A percentile compares a stretch with the other conserved stretches of the same genome.
Conservation (phyloP, 1,140 invertebrate genomes). For the Eulimnadia texana region DNA sequence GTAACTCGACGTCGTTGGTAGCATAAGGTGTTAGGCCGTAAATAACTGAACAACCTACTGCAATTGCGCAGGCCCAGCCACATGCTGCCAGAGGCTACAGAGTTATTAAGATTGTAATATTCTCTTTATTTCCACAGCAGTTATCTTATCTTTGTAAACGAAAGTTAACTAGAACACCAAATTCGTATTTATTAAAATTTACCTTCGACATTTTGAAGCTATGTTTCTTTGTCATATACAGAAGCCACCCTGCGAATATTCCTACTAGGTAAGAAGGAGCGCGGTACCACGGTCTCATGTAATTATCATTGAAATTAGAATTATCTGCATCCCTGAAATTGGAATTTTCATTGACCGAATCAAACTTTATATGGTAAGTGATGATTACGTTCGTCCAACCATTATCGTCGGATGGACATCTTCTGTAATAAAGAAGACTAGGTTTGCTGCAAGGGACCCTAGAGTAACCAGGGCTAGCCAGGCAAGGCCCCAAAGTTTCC, state of each 20-base stretch:
- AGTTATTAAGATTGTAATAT: conserved; percentile 22
- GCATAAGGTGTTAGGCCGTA: conserved; percentile 8
- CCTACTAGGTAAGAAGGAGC: conserved; percentile 26
- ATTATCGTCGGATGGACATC: conserved; percentile 18
- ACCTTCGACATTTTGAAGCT: conserved; percentile 27
- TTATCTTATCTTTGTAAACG: no score
- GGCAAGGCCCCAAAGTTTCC: conserved; percentile 15
- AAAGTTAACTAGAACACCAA: no score
- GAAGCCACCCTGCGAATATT: conserved; percentile 32
- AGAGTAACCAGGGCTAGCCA: conserved; percentile 16
- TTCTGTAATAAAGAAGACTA: conserved; percentile 7
- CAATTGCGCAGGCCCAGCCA: conserved; percentile 23
- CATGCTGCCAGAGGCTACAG: conserved; percentile 23
- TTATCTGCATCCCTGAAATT: neutral
- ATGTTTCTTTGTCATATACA: conserved; percentile 5
- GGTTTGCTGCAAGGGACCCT: conserved; percentile 17
- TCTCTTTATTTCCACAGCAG: no score
- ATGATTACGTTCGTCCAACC: conserved; percentile 15
- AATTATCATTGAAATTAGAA: conserved; percentile 15
- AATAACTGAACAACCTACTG: neutral
- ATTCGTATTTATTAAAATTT: no score
- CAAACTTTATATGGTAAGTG: neutral
- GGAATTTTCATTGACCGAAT: no score
- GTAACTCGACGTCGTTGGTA: conserved; percentile 38
- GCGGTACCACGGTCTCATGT: conserved; percentile 18